These are phyloP conservation scores for Chymomyza caudatula DNA, from an alignment of 2,888 invertebrate species.

Conservation along the genomic window DNA sequence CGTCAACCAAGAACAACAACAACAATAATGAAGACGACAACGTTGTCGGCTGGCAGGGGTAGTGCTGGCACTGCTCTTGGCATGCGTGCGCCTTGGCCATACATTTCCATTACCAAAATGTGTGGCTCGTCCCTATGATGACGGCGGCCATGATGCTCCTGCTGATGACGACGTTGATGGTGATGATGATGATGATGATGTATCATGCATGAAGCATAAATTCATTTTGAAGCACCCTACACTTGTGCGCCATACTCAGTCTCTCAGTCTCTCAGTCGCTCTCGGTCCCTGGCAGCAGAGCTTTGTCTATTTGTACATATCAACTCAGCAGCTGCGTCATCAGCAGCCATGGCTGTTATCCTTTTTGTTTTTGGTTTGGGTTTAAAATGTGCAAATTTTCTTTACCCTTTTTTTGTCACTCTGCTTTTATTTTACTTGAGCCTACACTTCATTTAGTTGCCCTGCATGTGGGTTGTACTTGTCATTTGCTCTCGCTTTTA, in stretches of 20 bases:
- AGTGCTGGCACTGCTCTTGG: conserved; percentile 16
- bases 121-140: not conserved
- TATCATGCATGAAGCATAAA: conserved; percentile 73
- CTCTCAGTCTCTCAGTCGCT: too few relatives aligned
- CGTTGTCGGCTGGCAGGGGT: too few relatives aligned
- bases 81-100: conserved; percentile 61
- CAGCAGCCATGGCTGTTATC: conserved; percentile 47
- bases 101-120: conserved; percentile 63
- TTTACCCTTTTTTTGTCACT: conserved; percentile 4
- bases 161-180: conserved; percentile 10
- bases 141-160: not conserved
- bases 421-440: conserved; percentile 54
- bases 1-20: conserved; percentile 21
- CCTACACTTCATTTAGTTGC: conserved; percentile 66
- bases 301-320: not conserved
- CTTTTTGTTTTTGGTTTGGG: conserved; percentile 47
- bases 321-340: conserved; percentile 37
- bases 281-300: not conserved
- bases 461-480: conserved; percentile 23
- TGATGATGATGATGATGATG: conserved; percentile 56
- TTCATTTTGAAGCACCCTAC: conserved; percentile 67
- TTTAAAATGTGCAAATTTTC: conserved; percentile 39
- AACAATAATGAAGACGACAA: not conserved
- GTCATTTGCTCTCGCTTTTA: not conserved
- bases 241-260: conserved; percentile 43